Evolutionary conservation across 2,113 vertebrate species (phyloP).

Genomic region (Nematolebias whitei): DNA sequence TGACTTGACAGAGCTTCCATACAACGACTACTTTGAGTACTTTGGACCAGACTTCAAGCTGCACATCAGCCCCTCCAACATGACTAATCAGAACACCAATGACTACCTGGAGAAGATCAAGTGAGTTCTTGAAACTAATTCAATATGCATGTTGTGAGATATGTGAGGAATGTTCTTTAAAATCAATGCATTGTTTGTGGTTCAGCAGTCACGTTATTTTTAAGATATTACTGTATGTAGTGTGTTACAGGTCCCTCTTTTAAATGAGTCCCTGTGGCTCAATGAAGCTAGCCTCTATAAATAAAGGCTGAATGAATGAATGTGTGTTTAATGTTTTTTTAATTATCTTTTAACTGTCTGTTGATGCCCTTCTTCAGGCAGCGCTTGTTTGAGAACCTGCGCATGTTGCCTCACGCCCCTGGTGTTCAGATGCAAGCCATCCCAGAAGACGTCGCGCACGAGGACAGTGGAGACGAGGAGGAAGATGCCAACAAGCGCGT

Average conservation of each 20-base stretch:
- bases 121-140: conserved; percentile 44
- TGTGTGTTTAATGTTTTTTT: too few relatives aligned
- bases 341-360: not conserved
- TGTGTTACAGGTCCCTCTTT: too few relatives aligned
- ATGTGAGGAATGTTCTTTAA: too few relatives aligned
- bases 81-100: conserved; percentile 99
- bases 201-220: too few relatives aligned
- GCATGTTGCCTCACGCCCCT: conserved; percentile 76
- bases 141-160: not conserved
- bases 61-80: conserved; percentile 99
- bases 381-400: conserved; percentile 75
- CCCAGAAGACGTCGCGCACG: conserved; percentile 94
- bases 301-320: too few relatives aligned
- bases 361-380: conserved; percentile 60
- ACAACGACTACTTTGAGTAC: conserved; percentile 99
- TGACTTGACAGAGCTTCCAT: conserved; percentile 85
- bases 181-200: too few relatives aligned
- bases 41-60: conserved; percentile 99
- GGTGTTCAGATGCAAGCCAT: conserved; percentile 88
- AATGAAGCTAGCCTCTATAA: too few relatives aligned
- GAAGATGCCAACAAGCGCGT: conserved; percentile 96
- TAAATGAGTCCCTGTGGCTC: too few relatives aligned
- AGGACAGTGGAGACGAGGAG: conserved; percentile 96
- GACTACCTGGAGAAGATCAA: conserved; percentile 99
- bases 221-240: too few relatives aligned